These are phyloP conservation scores for Mimachlamys varia DNA, from an alignment of 2,888 invertebrate genomes.

Conservation along the genomic window DNA sequence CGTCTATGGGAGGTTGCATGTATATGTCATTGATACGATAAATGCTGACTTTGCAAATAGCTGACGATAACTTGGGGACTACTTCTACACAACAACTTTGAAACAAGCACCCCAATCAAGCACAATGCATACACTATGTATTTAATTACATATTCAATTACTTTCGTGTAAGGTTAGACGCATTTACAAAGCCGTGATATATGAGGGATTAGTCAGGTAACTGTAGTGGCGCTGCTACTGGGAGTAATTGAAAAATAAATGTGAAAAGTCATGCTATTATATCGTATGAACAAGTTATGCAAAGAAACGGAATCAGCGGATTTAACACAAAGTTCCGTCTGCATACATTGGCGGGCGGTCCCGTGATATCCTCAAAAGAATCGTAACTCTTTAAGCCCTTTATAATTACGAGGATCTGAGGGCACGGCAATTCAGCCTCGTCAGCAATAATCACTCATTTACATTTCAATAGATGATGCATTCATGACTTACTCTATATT, in stretches of 20 bases:
- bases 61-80: too few species aligned
- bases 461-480: neutral
- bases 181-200: neutral
- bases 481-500: constrained; percentile 26
- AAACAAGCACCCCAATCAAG: too few species aligned
- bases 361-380: neutral
- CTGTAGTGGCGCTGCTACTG: neutral
- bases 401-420: neutral
- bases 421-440: neutral
- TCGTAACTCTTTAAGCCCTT: neutral
- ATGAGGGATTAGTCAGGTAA: neutral
- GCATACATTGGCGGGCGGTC: neutral
- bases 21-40: too few species aligned
- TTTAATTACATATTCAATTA: neutral
- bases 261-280: neutral
- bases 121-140: neutral
- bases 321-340: neutral
- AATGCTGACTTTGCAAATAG: too few species aligned
- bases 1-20: too few species aligned
- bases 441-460: constrained; percentile 11
- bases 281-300: neutral
- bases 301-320: neutral
- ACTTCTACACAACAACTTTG: too few species aligned
- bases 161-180: neutral
- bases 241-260: neutral